Percentiles rank a stretch among this genome's conserved stretches.
Conservation (phyloP, 2,888 invertebrate genomes). For the Amphipyra berbera region DNA sequence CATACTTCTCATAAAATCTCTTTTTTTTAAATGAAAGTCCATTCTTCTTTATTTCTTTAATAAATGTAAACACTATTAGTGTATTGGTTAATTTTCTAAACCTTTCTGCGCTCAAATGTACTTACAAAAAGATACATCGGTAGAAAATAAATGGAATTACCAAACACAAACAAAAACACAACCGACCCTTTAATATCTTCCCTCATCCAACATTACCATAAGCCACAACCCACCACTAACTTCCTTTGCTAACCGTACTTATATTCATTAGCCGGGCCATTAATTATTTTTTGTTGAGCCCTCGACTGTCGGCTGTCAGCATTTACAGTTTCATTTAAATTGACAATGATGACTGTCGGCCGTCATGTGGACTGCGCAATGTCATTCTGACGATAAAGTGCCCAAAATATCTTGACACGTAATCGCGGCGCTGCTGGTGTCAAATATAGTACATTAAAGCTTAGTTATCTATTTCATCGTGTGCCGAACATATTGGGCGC, state of each 20-base stretch:
- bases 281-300: slow-evolving; percentile 87
- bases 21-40: too few relatives aligned
- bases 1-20: too few relatives aligned
- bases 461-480: too few relatives aligned
- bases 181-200: not conserved
- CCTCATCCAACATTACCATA: not conserved
- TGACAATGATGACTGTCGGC: slow-evolving; percentile 73
- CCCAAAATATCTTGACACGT: not conserved
- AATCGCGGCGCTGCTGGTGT: too few relatives aligned
- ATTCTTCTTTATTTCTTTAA: too few relatives aligned
- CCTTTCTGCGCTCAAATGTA: too few relatives aligned
- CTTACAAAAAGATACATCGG: too few relatives aligned
- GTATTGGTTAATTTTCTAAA: too few relatives aligned
- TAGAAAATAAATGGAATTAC: too few relatives aligned
- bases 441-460: too few relatives aligned
- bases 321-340: slow-evolving; percentile 80
- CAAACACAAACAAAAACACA: not conserved
- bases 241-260: slow-evolving; percentile 53
- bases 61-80: too few relatives aligned
- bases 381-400: slow-evolving; percentile 45
- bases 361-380: slow-evolving; percentile 53
- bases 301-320: slow-evolving; percentile 71
- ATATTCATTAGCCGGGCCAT: slow-evolving; percentile 84
- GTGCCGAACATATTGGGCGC: not conserved
- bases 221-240: not conserved